Conservation (phyloP, 2,113 vertebrate species). For the Hydrolagus affinis region DNA sequence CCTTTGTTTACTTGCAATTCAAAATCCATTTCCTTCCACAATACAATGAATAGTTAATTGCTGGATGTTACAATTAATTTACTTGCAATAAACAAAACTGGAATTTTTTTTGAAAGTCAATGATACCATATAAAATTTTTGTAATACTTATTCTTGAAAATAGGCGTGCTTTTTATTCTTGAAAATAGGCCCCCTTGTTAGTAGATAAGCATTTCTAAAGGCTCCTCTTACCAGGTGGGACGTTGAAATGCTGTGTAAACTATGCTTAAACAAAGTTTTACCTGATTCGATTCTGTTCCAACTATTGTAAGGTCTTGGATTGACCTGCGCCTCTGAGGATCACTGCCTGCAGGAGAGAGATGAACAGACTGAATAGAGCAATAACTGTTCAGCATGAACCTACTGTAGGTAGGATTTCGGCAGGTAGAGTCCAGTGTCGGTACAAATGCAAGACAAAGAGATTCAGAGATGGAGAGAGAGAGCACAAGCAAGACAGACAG, state of each 20-base stretch:
- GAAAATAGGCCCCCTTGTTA: not conserved
- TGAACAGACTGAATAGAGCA: conserved; percentile 47
- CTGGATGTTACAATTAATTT: not conserved
- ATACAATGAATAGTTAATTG: not conserved
- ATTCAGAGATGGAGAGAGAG: conserved; percentile 37
- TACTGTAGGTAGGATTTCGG: conserved; percentile 45
- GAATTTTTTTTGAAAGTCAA: not conserved
- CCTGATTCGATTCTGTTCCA: conserved; percentile 84
- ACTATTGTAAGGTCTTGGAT: conserved; percentile 85
- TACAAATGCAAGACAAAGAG: conserved; percentile 37
- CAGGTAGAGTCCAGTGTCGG: conserved; percentile 53
- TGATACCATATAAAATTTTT: not conserved
- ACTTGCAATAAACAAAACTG: not conserved
- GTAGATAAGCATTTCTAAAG: not conserved
- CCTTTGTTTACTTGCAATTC: too few species aligned
- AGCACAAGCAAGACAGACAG: conserved; percentile 47
- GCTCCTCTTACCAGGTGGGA: not conserved
- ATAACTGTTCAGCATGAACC: conserved; percentile 45
- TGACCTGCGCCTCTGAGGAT: conserved; percentile 86
- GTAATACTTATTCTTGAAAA: not conserved
- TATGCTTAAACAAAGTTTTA: conserved; percentile 47
- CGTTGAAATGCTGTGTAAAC: not conserved
- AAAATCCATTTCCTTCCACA: too few species aligned
- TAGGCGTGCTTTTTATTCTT: not conserved
- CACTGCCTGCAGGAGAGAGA: conserved; percentile 67